Percentiles rank a stretch among this genome's conserved stretches.
Evolutionary conservation across 2,113 vertebrate species (phyloP).

Genomic region (Podocnemis expansa): DNA sequence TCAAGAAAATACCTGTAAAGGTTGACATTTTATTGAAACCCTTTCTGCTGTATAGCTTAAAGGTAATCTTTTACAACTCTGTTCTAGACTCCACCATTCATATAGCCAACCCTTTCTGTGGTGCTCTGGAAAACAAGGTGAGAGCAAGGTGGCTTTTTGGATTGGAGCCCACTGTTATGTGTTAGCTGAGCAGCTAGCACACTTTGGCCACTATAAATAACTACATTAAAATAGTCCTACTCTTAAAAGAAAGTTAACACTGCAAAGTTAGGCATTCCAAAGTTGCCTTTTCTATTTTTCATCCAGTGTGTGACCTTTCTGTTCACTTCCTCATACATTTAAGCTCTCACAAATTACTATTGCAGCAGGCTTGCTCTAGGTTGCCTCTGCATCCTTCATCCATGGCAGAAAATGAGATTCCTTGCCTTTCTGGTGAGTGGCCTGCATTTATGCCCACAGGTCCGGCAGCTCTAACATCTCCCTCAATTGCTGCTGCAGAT

Average conservation of each 20-base stretch:
- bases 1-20: constrained; percentile 76
- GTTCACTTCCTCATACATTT: background rate
- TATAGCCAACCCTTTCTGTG: background rate
- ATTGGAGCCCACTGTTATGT: background rate
- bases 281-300: background rate
- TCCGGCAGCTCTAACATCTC: accelerated
- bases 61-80: background rate
- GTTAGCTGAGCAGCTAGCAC: background rate
- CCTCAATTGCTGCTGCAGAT: background rate
- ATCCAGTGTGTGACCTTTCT: background rate
- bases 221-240: background rate
- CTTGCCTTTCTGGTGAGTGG: accelerated
- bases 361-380: background rate
- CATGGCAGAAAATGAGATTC: accelerated
- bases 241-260: background rate
- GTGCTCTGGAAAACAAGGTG: background rate
- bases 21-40: constrained; percentile 73
- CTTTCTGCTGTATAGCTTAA: constrained; percentile 28
- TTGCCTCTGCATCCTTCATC: background rate
- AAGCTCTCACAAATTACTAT: background rate
- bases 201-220: background rate
- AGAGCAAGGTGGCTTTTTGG: constrained; percentile 29
- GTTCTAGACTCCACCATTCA: background rate
- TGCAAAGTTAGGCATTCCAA: background rate
- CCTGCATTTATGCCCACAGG: background rate